Conservation (phyloP, 2,888 invertebrate genomes). For the Phrixothrix hirtus region DNA sequence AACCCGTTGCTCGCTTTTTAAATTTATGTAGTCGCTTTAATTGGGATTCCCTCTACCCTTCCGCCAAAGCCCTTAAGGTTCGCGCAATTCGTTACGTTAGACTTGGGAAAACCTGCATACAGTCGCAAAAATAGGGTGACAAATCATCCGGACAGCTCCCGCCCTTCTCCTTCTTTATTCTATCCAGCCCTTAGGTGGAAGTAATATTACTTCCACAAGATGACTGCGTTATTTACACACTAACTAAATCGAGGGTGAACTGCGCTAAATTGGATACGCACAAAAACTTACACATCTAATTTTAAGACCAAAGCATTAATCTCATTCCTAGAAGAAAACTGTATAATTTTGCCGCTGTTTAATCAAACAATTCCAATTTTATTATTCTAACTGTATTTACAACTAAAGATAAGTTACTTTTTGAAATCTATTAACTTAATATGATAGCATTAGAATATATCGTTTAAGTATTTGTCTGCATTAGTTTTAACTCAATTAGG, state of each 20-base stretch:
- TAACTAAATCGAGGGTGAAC: conserved; percentile 54
- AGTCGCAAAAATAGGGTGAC: conserved; percentile 55
- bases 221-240: conserved; percentile 56
- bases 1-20: conserved; percentile 43
- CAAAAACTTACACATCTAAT: conserved; percentile 34
- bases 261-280: conserved; percentile 51
- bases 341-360: no score
- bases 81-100: conserved; percentile 46
- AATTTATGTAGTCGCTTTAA: conserved; percentile 53
- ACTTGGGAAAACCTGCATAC: conserved; percentile 46
- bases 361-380: no score
- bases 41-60: conserved; percentile 47
- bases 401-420: no score
- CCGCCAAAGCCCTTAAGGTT: conserved; percentile 32
- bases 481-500: no score
- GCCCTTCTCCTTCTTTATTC: conserved; percentile 50
- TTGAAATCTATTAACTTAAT: no score
- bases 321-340: conserved; percentile 11
- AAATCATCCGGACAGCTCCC: conserved; percentile 52
- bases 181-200: conserved; percentile 53
- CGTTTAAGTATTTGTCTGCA: no score
- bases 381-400: no score
- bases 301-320: conserved; percentile 23
- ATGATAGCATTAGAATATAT: no score
- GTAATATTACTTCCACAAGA: conserved; percentile 56